phyloP scores from a whole-genome alignment of 2,888 invertebrate genomes.

The Melipona beecheii region DNA sequence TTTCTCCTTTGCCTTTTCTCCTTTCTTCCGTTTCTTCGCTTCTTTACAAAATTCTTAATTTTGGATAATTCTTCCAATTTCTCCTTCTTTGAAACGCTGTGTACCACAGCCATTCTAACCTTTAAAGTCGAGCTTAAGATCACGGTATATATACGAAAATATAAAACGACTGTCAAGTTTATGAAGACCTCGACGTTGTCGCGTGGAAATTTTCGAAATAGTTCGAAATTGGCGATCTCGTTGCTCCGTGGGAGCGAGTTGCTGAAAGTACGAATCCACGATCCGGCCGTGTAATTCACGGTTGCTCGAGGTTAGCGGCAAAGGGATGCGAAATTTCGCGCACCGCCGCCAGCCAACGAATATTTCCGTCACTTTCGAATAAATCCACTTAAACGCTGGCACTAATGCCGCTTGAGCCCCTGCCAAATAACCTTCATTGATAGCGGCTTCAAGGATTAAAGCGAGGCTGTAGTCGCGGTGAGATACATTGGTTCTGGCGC shows the following conservation, averaged over 20 bases:
- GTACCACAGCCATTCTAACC: no score
- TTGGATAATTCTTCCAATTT: no score
- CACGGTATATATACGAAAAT: no score
- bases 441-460: slow-evolving; percentile 41
- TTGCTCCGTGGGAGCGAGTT: background rate
- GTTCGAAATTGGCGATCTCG: background rate
- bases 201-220: background rate
- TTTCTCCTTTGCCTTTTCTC: no score
- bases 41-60: no score
- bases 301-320: background rate
- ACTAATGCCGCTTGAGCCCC: slow-evolving; percentile 37
- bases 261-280: slow-evolving; percentile 10
- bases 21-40: no score
- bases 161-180: background rate
- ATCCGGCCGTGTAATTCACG: slow-evolving; percentile 27
- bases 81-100: no score
- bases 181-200: background rate
- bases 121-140: no score
- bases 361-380: slow-evolving; percentile 59
- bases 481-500: slow-evolving; percentile 7
- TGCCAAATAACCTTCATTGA: slow-evolving; percentile 64
- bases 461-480: slow-evolving; percentile 18
- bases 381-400: slow-evolving; percentile 50
- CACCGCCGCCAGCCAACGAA: slow-evolving; percentile 28
- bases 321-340: slow-evolving; percentile 26